Evolutionary conservation across 2,797 vertebrate genomes (phyloP).

Genomic region (Poeciliopsis turneri): DNA sequence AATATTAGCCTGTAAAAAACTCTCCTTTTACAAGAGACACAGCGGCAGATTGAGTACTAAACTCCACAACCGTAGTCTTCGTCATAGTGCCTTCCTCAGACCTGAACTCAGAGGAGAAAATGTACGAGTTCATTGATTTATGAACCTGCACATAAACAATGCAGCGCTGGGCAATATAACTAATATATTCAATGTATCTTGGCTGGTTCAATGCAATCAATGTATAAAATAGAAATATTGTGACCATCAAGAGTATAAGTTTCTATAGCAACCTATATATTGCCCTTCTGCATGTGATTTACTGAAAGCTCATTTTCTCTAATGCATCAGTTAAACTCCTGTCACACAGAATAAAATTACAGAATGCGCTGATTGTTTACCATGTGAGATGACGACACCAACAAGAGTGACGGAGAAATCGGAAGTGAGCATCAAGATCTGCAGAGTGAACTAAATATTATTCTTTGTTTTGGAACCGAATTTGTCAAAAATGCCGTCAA

Average conservation of each 20-base stretch:
- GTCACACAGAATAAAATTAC: not conserved
- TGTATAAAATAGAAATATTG: not conserved
- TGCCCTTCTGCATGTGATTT: not conserved
- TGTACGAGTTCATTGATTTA: not conserved
- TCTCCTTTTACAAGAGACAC: not conserved
- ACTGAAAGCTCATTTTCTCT: not conserved
- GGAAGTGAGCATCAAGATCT: too few species aligned
- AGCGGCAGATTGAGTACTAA: not conserved
- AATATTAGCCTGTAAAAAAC: not conserved
- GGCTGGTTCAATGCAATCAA: not conserved
- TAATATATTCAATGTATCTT: not conserved
- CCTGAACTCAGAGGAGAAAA: not conserved
- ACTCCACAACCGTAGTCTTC: not conserved
- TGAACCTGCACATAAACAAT: not conserved
- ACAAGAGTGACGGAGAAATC: not conserved
- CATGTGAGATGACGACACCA: not conserved
- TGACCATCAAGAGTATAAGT: not conserved
- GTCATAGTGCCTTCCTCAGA: not conserved
- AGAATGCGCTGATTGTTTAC: not conserved
- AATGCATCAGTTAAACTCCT: not conserved
- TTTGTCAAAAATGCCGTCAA: not conserved
- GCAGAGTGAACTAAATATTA: too few species aligned
- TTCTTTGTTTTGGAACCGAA: not conserved
- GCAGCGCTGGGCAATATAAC: not conserved
- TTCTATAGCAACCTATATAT: not conserved